phyloP scores from a whole-genome alignment of 1,140 invertebrate species.

The Philotrypesis tridentata region DNA sequence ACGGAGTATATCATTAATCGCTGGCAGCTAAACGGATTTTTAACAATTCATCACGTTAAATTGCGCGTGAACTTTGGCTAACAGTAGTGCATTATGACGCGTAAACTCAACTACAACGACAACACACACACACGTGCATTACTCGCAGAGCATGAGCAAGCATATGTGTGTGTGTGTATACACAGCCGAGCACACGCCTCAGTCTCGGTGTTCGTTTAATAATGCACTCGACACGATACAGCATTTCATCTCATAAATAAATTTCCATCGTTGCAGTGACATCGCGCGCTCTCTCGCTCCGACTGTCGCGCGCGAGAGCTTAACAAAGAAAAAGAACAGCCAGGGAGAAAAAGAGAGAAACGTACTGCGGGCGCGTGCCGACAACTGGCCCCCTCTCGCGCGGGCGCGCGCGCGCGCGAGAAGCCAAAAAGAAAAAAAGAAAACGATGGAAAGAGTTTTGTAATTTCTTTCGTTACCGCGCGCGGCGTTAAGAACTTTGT shows the following conservation, averaged over 20 bases:
- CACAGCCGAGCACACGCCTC: neutral
- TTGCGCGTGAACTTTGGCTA: neutral
- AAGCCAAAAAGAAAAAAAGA: too few species aligned
- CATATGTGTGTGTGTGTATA: neutral
- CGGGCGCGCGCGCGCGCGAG: too few species aligned
- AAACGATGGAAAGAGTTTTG: neutral
- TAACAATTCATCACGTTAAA: neutral
- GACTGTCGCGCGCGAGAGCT: neutral
- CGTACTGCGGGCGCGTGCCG: slow-evolving; percentile 11
- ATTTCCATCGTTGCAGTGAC: slow-evolving; percentile 30
- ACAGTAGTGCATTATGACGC: neutral
- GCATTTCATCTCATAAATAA: slow-evolving; percentile 44
- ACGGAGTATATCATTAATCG: neutral
- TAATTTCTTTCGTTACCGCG: neutral
- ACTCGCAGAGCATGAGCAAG: neutral
- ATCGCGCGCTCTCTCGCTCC: too few species aligned
- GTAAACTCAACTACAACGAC: neutral
- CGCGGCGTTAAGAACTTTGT: neutral
- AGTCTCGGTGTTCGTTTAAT: slow-evolving; percentile 8
- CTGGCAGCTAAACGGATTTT: neutral
- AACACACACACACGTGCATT: neutral
- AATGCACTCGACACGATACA: slow-evolving; percentile 28
- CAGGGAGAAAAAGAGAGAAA: neutral
- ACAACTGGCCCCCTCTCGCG: too few species aligned
- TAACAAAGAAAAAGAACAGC: slow-evolving; percentile 30